phyloP scores from a whole-genome alignment of 2,888 invertebrate genomes.

The Monochamus alternatus region DNA sequence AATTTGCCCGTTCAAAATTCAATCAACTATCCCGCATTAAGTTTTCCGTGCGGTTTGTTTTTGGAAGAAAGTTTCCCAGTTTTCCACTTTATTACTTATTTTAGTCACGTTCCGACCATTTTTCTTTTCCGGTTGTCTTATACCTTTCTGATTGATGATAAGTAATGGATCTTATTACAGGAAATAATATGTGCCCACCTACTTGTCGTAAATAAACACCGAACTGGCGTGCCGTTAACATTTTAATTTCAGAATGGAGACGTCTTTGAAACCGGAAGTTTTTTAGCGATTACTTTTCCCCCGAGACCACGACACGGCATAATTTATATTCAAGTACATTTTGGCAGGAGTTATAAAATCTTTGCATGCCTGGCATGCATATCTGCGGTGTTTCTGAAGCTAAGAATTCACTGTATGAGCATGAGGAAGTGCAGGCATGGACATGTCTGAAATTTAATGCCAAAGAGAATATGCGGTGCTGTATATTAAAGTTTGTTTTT shows the following conservation, averaged over 20 bases:
- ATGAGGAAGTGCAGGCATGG: slow-evolving; percentile 2
- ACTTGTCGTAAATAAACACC: neutral
- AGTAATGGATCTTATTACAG: slow-evolving; percentile 12
- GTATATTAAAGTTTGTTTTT: neutral
- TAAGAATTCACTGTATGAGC: slow-evolving; percentile 14
- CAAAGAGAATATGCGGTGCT: neutral
- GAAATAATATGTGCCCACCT: slow-evolving; percentile 12
- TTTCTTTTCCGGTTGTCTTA: slow-evolving; percentile 16
- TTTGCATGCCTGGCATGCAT: slow-evolving; percentile 25
- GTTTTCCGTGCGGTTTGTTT: neutral
- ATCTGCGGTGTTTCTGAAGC: slow-evolving; percentile 13
- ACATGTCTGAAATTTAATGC: neutral
- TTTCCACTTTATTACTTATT: slow-evolving; percentile 12
- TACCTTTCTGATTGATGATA: slow-evolving; percentile 15
- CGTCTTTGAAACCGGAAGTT: slow-evolving; percentile 12
- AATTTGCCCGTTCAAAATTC: neutral
- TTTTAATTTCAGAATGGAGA: slow-evolving; percentile 14
- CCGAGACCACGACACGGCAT: neutral
- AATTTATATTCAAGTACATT: slow-evolving; percentile 24
- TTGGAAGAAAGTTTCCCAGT: neutral
- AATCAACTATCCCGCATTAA: neutral
- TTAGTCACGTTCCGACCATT: slow-evolving; percentile 12
- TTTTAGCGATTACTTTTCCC: slow-evolving; percentile 23
- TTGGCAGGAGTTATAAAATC: slow-evolving; percentile 26
- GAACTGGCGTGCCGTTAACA: slow-evolving; percentile 5